These are phyloP conservation scores for Agrotis ipsilon DNA, from an alignment of 2,888 invertebrate genomes.

Conservation along the genomic window DNA sequence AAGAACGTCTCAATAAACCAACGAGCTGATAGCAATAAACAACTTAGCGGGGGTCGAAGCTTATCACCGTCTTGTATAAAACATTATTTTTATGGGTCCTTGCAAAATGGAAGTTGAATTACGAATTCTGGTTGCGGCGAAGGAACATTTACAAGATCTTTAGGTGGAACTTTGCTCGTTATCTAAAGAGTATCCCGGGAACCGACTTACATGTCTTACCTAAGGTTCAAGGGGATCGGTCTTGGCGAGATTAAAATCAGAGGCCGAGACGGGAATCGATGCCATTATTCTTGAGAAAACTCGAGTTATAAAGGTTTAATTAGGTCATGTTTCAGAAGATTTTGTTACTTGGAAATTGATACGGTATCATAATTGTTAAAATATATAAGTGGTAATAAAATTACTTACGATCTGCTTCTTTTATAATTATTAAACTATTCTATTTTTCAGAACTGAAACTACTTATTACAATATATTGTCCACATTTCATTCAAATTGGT, in stretches of 20 bases:
- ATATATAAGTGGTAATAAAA: neutral
- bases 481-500: too few relatives aligned
- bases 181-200: slow-evolving; percentile 70
- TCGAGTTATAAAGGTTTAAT: slow-evolving; percentile 45
- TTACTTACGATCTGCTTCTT: too few relatives aligned
- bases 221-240: slow-evolving; percentile 59
- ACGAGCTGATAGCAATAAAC: slow-evolving; percentile 43
- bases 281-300: slow-evolving; percentile 53
- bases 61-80: slow-evolving; percentile 63
- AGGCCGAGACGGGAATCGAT: slow-evolving; percentile 51
- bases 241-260: slow-evolving; percentile 59
- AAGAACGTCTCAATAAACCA: slow-evolving; percentile 33
- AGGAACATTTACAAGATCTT: slow-evolving; percentile 75
- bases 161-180: slow-evolving; percentile 74
- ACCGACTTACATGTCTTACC: slow-evolving; percentile 66
- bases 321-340: slow-evolving; percentile 35
- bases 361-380: neutral
- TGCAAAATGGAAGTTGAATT: slow-evolving; percentile 71
- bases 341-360: neutral
- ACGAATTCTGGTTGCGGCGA: slow-evolving; percentile 72
- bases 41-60: slow-evolving; percentile 47
- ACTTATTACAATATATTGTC: too few relatives aligned
- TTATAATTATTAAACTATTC: too few relatives aligned
- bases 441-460: too few relatives aligned
- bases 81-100: slow-evolving; percentile 68